Conservation (phyloP, 2,888 invertebrate species). For the Oxyscelio sp. region DNA sequence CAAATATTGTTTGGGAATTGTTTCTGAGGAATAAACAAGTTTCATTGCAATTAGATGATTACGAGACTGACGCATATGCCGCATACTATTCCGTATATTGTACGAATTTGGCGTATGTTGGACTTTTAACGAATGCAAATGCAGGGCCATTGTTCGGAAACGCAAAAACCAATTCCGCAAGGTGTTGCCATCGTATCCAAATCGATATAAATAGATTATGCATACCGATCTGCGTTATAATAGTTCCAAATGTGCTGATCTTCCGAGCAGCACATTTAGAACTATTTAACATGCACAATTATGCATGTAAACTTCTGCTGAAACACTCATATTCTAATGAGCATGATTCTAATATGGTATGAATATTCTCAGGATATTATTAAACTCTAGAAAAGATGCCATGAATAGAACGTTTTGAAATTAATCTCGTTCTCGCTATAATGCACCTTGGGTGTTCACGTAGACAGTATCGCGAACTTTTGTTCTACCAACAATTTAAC, state of each 20-base stretch:
- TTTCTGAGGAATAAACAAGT: neutral
- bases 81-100: too few species aligned
- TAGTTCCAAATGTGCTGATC: conserved; percentile 23
- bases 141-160: neutral
- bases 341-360: conserved; percentile 34
- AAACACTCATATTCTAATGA: conserved; percentile 42
- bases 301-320: conserved; percentile 19
- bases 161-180: neutral
- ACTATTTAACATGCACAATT: too few species aligned
- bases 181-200: neutral
- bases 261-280: too few species aligned
- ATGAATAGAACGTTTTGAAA: conserved; percentile 33
- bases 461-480: conserved; percentile 37
- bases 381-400: conserved; percentile 33
- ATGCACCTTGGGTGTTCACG: conserved; percentile 21
- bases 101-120: neutral
- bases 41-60: neutral
- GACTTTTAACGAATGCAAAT: neutral
- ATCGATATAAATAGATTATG: conserved; percentile 25
- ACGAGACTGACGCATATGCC: neutral
- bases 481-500: conserved; percentile 14
- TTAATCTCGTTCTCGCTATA: conserved; percentile 43
- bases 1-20: too few species aligned
- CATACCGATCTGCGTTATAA: conserved; percentile 22
- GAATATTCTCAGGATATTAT: conserved; percentile 39